phyloP scores from a whole-genome alignment of 2,888 invertebrate species.

The Escarpia spicata region DNA sequence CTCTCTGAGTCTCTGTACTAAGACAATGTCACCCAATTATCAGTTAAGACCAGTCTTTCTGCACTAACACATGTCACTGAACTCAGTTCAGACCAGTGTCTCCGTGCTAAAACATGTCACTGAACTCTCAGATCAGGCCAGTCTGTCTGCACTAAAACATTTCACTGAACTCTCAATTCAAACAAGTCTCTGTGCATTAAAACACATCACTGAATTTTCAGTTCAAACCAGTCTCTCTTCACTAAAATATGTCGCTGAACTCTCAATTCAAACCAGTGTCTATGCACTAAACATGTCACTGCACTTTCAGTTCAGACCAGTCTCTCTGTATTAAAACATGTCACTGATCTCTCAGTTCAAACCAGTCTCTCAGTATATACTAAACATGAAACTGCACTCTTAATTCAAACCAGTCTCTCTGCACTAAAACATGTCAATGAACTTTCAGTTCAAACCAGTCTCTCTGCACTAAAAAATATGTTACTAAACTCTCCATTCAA shows the following conservation, averaged over 20 bases:
- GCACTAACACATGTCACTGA: too few relatives aligned
- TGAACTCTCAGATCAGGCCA: too few relatives aligned
- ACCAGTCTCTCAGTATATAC: neutral
- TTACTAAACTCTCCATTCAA: neutral
- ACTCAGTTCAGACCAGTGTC: too few relatives aligned
- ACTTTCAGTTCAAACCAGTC: neutral
- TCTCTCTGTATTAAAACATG: neutral
- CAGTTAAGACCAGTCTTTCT: too few relatives aligned
- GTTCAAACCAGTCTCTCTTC: neutral
- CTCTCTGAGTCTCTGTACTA: too few relatives aligned
- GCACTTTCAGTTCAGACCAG: neutral
- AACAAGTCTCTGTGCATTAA: neutral
- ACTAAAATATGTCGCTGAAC: neutral
- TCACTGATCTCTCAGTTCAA: neutral
- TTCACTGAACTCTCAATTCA: neutral
- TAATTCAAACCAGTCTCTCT: neutral
- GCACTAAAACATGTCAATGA: neutral
- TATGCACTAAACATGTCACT: neutral
- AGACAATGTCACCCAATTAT: too few relatives aligned
- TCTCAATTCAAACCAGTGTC: neutral
- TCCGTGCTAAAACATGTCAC: too few relatives aligned
- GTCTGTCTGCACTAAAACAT: neutral
- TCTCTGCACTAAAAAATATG: too few relatives aligned
- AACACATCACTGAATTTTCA: neutral
- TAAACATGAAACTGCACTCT: neutral